Percentiles rank a stretch among this genome's conserved stretches.
phyloP scores from a whole-genome alignment of 2,113 vertebrate species.

The Aspiorhynchus laticeps region DNA sequence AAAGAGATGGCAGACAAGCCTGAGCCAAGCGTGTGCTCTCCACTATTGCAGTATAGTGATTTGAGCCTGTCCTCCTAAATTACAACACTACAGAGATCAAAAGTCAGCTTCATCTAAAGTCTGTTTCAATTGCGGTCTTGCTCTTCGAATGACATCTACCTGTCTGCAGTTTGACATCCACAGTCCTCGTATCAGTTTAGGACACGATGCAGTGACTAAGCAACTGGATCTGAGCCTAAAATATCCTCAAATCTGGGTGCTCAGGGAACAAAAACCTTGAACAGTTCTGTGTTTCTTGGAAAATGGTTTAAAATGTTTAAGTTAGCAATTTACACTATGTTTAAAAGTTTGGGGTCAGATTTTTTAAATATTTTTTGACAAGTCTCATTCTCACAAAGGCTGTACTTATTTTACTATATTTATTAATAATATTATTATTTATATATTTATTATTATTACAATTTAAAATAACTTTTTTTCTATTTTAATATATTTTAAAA shows the following conservation, averaged over 20 bases:
- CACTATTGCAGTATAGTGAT: not conserved
- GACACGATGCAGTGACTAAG: not conserved
- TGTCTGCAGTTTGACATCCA: not conserved
- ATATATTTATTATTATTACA: not conserved
- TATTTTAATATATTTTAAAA: not conserved
- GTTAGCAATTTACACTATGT: not conserved
- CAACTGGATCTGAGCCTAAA: not conserved
- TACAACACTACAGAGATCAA: slow-evolving; percentile 9
- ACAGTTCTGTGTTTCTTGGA: not conserved
- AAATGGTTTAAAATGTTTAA: not conserved
- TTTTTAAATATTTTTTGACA: not conserved
- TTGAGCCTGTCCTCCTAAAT: not conserved
- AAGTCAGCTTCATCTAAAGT: not conserved
- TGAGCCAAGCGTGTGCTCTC: not conserved
- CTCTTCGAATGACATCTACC: not conserved
- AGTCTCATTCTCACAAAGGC: not conserved
- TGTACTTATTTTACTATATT: not conserved
- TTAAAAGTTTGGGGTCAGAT: not conserved
- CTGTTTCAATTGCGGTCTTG: not conserved
- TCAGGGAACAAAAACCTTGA: not conserved
- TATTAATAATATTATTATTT: no score
- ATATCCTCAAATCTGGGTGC: not conserved
- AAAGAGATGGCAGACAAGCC: not conserved
- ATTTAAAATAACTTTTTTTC: not conserved
- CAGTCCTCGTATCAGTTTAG: not conserved